Evolutionary conservation across 2,113 vertebrate genomes (phyloP).

Genomic region (Sula dactylatra): DNA sequence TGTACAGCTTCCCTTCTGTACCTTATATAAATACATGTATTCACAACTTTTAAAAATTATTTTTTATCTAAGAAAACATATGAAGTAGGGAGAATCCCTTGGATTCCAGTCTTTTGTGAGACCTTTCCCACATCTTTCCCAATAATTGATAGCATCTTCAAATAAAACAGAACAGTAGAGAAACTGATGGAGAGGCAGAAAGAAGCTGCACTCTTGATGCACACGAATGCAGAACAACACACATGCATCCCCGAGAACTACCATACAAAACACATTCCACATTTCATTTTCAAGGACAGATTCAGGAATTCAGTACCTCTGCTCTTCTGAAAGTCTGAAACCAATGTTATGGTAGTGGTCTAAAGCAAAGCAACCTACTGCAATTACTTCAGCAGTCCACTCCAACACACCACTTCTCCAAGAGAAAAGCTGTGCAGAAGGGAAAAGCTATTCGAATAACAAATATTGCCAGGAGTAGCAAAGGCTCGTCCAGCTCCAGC

Average conservation of each 20-base stretch:
- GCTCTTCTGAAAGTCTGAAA: background rate
- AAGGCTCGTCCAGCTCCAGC: background rate
- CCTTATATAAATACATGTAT: background rate
- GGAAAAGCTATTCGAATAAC: background rate
- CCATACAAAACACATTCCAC: rapidly evolving
- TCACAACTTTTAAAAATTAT: background rate
- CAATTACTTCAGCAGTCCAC: background rate
- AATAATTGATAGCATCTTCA: background rate
- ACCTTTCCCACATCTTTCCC: background rate
- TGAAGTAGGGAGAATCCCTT: background rate
- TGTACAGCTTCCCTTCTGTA: background rate
- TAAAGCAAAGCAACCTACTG: background rate
- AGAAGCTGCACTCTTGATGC: background rate
- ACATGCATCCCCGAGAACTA: background rate
- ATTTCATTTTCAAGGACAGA: background rate
- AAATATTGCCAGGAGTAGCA: background rate
- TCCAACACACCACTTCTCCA: background rate
- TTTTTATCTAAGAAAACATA: background rate
- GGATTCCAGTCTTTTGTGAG: background rate
- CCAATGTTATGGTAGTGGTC: rapidly evolving
- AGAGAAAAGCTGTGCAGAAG: background rate
- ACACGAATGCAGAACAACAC: background rate
- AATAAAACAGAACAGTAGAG: background rate
- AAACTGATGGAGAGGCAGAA: background rate
- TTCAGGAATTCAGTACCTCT: background rate